Evolutionary conservation across 1,140 invertebrate species (phyloP), one percentile per base, ranked within the genome.

Genomic region (Leptopilina clavipes): DNA sequence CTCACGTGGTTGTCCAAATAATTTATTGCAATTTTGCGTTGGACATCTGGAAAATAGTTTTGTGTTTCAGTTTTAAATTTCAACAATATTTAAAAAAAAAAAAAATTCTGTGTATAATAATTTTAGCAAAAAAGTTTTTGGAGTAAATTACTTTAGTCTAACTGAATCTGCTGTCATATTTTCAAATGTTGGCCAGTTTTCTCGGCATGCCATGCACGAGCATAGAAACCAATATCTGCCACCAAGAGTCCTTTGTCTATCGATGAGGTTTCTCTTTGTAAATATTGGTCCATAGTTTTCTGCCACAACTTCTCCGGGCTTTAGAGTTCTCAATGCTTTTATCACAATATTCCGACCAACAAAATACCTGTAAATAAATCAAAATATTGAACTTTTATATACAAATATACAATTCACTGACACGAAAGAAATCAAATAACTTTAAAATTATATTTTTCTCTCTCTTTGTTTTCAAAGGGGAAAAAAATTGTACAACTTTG

Each of bases 231-330:
- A 96, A 86, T 97, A 97, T 70, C 96, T 92, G 11, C 93, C 93
- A 3, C 89, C 87, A 1, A 98, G 89, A 10, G 92, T 92, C 56
- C 91, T 87, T 81, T 93, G 93, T 0, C 97, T 89, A 17, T 95
- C 93, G n/a, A 89, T 87, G 9, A 92, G 83, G 18, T 83, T 89
- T 65, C 92, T 92, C 79, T 94, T 93, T 6, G 94, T 93, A 85
- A 95, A 97, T 74, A 95, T 92, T 7, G 95, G 95, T 0, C 96
- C 96, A 88, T 98, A 98, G 87, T 97, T 97, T 83, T 97, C 97
- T 1, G 93, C 92, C 0, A 97, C 92, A 54, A 93, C 85, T 44
- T 95, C 93, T 0, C 94, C 94, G 1, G 91, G 87, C 12, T 89
- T 83, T 59, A 96, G 86, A 0, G 93, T 92, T 70, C 93, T 91